Evolutionary conservation across 2,888 invertebrate species (phyloP).

Genomic region (Helobdella robusta): DNA sequence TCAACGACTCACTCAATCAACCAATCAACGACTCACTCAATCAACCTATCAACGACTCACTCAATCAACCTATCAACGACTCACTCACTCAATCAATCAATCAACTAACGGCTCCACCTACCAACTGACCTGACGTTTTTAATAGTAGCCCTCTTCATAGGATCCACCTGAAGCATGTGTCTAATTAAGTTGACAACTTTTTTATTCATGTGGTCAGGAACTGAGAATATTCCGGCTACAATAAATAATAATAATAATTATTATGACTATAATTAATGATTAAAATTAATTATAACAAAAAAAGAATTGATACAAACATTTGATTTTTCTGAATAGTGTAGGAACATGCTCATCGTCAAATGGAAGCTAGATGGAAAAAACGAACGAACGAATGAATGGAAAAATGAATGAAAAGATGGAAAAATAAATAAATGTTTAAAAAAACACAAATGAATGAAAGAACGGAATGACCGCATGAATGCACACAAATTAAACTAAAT

Average conservation of each 20-base stretch:
- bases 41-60: no score
- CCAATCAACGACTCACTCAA: no score
- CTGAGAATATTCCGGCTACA: constrained; percentile 85
- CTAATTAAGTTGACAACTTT: constrained; percentile 83
- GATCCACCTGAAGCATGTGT: constrained; percentile 94
- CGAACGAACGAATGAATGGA: neutral
- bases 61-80: no score
- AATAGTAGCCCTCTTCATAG: constrained; percentile 89
- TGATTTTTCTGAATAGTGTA: constrained; percentile 91
- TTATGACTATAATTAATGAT: neutral
- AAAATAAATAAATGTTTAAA: neutral
- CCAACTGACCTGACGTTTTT: constrained; percentile 75
- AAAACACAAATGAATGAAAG: no score
- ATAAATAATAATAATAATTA: neutral
- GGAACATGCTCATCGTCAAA: constrained; percentile 99
- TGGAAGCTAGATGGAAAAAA: constrained; percentile 56
- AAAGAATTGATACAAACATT: constrained; percentile 57
- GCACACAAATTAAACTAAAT: no score
- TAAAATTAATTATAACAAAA: neutral
- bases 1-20: neutral
- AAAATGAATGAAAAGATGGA: neutral
- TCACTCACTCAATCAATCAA: no score
- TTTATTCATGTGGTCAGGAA: constrained; percentile 94
- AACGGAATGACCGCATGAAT: no score
- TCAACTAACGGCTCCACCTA: neutral